These are phyloP conservation scores for Burhinus oedicnemus DNA, from an alignment of 2,113 vertebrate species.

Conservation along the genomic window DNA sequence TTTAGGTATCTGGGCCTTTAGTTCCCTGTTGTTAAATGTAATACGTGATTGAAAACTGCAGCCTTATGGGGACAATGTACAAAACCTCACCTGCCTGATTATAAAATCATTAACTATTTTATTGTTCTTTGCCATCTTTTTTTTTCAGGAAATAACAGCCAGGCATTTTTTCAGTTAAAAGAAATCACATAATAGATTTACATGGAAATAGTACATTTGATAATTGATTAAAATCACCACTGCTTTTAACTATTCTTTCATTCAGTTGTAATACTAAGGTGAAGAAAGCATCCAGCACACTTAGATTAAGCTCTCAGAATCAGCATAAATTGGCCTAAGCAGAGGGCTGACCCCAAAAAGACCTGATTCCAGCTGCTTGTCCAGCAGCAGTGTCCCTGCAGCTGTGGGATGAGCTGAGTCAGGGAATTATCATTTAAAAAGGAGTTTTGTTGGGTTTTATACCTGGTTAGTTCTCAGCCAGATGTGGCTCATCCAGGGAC, in stretches of 20 bases:
- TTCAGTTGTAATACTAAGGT: not conserved
- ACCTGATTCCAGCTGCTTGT: not conserved
- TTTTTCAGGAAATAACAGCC: not conserved
- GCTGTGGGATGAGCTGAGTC: not conserved
- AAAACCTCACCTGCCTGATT: not conserved
- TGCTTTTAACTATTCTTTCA: not conserved
- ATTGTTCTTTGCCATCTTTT: not conserved
- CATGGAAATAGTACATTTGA: not conserved
- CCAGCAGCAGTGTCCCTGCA: not conserved
- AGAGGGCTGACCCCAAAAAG: not conserved
- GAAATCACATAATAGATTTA: not conserved
- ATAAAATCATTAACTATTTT: slow-evolving; percentile 5
- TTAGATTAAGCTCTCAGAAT: not conserved
- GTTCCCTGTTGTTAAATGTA: not conserved
- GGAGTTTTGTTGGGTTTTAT: not conserved
- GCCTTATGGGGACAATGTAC: not conserved
- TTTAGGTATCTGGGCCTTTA: not conserved
- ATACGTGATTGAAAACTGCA: not conserved
- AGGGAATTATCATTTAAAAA: not conserved
- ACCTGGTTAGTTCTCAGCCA: not conserved
- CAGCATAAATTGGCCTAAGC: not conserved
- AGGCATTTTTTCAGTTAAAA: not conserved
- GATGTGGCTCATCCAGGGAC: not conserved
- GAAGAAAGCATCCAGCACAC: not conserved
- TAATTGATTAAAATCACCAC: not conserved